Percentiles rank a stretch among this genome's conserved stretches.
Conservation (phyloP, 2,888 invertebrate species). For the Ophion obscuratus region DNA sequence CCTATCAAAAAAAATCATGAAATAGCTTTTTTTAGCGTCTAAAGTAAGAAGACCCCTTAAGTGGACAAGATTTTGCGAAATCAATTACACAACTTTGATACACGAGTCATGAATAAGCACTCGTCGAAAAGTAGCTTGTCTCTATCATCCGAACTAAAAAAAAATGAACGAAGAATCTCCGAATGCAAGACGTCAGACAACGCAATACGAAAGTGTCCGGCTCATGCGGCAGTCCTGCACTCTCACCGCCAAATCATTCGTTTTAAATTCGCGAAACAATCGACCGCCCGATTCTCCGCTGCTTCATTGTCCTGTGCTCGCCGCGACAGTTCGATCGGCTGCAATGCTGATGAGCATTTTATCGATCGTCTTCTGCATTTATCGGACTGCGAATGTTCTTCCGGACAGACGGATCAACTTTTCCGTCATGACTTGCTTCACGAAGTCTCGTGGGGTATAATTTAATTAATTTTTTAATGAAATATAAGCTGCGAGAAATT, state of each 20-base stretch:
- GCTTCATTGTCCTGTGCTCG: slow-evolving; percentile 59
- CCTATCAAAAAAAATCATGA: too few relatives aligned
- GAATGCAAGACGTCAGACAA: not conserved
- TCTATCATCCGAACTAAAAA: too few relatives aligned
- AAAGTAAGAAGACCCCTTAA: too few relatives aligned
- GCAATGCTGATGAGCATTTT: slow-evolving; percentile 78
- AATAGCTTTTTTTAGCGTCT: too few relatives aligned
- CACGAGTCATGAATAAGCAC: too few relatives aligned
- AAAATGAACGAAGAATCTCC: not conserved
- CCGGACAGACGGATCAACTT: slow-evolving; percentile 44
- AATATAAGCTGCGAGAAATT: too few relatives aligned
- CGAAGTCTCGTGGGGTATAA: too few relatives aligned
- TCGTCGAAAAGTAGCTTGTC: too few relatives aligned
- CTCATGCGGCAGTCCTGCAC: slow-evolving; percentile 68
- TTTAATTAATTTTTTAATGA: too few relatives aligned
- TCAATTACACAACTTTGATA: too few relatives aligned
- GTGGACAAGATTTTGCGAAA: too few relatives aligned
- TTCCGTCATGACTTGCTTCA: slow-evolving; percentile 5
- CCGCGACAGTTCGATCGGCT: slow-evolving; percentile 73
- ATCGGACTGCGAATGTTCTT: slow-evolving; percentile 73
- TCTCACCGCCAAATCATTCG: slow-evolving; percentile 79
- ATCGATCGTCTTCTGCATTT: slow-evolving; percentile 74
- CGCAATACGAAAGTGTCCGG: not conserved
- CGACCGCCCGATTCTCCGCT: slow-evolving; percentile 71
- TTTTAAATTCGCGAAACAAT: slow-evolving; percentile 72